Evolutionary conservation across 2,113 vertebrate species (phyloP), one percentile per base, ranked within the genome.

Genomic region (Aegithalos caudatus): DNA sequence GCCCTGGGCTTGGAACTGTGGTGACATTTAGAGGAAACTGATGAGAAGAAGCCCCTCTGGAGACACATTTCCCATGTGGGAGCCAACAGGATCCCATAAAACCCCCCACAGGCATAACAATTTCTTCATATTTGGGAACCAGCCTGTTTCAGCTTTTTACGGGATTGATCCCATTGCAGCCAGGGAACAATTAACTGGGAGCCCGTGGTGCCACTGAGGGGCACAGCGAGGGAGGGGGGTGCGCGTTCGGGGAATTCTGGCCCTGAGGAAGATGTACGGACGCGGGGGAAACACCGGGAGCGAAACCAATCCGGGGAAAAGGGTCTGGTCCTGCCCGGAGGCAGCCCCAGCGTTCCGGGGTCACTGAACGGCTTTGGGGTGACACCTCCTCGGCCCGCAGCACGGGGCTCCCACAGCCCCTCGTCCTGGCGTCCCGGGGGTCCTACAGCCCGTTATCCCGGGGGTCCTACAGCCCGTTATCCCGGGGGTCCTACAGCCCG

Each of bases 31-130:
- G 25, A 17, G 54, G 5, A 44, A 23, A 61, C 1, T 5, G 47
- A 65, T 9, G 38, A 47, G 18, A 28, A 40, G 15, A 27, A 69
- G 20, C 7, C 21, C 19, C 64, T 44, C 20, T 12, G 28, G 60
- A 31, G 7, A 4, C 5, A 5, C 12, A 24, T 7, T 64, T 33
- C 24, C 29, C 28, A 17, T 2, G 12, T 12, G 22, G 18, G 51
- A 48, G 5, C 25, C 23, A 42, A 28, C 0, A 20, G 33, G 7
- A 57, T 31, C 22, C 38, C 21, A 33, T 12, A 23, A 60, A 54
- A 14, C 1, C 3, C 33, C 20, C 33, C 11, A 8, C 0, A 7
- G 40, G 14, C 14, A 37, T 3, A 3, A 9, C 6, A 14, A 3
- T 12, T 27, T 2, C 2, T 10, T 27, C 27, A 10, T 5, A 18